phyloP scores from a whole-genome alignment of 2,797 vertebrate species.

The Scyliorhinus canicula region DNA sequence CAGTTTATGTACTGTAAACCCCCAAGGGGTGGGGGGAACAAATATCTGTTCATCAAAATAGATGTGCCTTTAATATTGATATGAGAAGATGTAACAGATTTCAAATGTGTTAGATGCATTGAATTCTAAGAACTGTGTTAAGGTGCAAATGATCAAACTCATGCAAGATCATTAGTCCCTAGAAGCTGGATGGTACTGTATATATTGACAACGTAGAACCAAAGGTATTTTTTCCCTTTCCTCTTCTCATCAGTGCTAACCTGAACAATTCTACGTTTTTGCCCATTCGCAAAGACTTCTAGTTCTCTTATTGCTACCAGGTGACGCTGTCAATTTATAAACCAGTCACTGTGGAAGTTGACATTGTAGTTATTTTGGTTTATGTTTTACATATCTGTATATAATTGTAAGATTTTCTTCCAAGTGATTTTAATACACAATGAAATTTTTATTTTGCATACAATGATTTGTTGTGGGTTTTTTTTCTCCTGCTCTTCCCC shows the following conservation, averaged over 20 bases:
- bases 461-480: conserved; percentile 23
- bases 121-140: conserved; percentile 25
- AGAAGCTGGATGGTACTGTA: conserved; percentile 25
- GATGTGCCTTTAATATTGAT: conserved; percentile 30
- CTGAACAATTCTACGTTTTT: neutral
- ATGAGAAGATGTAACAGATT: conserved; percentile 15
- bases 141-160: conserved; percentile 21
- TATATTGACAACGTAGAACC: conserved; percentile 34
- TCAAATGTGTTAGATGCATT: neutral
- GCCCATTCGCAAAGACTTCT: neutral
- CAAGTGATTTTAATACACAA: conserved; percentile 33
- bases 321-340: neutral
- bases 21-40: neutral
- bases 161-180: conserved; percentile 17
- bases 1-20: conserved; percentile 21
- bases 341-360: conserved; percentile 33
- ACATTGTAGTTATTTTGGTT: conserved; percentile 16
- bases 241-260: neutral
- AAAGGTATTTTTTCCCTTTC: neutral
- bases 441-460: conserved; percentile 34
- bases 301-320: neutral
- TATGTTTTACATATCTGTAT: conserved; percentile 26
- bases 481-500: neutral
- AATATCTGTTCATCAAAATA: conserved; percentile 25
- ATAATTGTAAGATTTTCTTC: conserved; percentile 33